A percentile compares a stretch with the other conserved stretches of the same genome.
Conservation (phyloP, 2,113 vertebrate genomes). For the Microcebus lehilahytsara region DNA sequence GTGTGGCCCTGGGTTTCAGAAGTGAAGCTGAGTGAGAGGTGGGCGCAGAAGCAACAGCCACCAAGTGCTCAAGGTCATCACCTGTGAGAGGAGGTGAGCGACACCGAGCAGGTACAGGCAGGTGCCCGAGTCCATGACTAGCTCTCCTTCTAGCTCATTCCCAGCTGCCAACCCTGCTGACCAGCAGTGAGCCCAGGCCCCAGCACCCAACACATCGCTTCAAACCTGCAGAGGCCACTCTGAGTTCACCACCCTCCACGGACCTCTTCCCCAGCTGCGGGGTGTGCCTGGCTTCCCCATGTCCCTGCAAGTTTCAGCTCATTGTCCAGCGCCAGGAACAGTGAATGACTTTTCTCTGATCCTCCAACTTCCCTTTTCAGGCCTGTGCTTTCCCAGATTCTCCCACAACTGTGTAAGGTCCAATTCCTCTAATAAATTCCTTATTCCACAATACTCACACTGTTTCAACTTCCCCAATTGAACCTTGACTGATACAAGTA, state of each 20-base stretch:
- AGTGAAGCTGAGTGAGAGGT: not conserved
- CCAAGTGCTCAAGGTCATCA: not conserved
- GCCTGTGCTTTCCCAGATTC: not conserved
- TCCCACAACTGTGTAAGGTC: not conserved
- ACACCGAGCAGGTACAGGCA: not conserved
- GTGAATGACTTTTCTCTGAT: not conserved
- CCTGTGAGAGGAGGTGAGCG: not conserved
- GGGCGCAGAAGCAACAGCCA: not conserved
- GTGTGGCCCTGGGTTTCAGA: not conserved
- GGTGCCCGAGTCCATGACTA: too few species aligned
- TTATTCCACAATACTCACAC: not conserved
- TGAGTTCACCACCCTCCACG: not conserved
- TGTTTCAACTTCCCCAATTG: not conserved
- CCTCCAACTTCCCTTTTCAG: not conserved
- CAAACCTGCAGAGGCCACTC: not conserved
- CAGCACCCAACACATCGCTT: not conserved
- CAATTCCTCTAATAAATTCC: not conserved
- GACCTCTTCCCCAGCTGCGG: not conserved
- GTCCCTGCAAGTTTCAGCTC: not conserved
- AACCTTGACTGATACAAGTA: not conserved
- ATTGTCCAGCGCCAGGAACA: not conserved
- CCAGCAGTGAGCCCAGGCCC: not conserved
- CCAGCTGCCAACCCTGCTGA: not conserved
- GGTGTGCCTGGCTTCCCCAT: not conserved
- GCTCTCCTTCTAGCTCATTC: not conserved